These are phyloP conservation scores for Temnothorax ravouxi DNA, from an alignment of 2,888 invertebrate species.

Conservation along the genomic window DNA sequence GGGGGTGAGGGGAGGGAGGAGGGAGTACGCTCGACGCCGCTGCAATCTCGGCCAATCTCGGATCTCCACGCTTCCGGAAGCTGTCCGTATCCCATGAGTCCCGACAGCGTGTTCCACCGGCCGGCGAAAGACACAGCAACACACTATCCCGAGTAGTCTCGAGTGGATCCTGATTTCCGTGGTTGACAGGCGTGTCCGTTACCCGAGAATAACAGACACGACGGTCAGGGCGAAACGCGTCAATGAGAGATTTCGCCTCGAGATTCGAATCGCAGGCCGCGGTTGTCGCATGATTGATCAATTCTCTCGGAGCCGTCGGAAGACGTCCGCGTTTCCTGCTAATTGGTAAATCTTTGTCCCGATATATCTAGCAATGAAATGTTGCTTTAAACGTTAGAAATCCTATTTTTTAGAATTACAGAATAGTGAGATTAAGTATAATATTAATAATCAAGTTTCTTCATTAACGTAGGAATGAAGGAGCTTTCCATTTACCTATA, in stretches of 20 bases:
- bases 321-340: background rate
- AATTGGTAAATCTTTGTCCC: background rate
- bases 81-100: conserved; percentile 80
- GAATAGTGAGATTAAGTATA: background rate
- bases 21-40: conserved; percentile 71
- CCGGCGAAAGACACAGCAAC: conserved; percentile 49
- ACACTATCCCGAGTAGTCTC: conserved; percentile 16
- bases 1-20: background rate
- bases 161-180: conserved; percentile 36
- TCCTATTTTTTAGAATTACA: background rate
- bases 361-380: too few species aligned
- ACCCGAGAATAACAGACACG: conserved; percentile 38
- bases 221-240: background rate
- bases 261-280: conserved; percentile 61
- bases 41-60: conserved; percentile 77
- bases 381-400: background rate
- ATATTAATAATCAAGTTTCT: background rate
- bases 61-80: conserved; percentile 85
- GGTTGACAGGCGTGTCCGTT: conserved; percentile 31
- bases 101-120: conserved; percentile 41
- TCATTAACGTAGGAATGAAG: background rate
- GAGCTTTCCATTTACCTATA: background rate
- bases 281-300: conserved; percentile 14
- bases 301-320: background rate
- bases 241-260: conserved; percentile 52